Evolutionary conservation across 2,797 vertebrate genomes (phyloP).

Genomic region (Chloroceryle inda): DNA sequence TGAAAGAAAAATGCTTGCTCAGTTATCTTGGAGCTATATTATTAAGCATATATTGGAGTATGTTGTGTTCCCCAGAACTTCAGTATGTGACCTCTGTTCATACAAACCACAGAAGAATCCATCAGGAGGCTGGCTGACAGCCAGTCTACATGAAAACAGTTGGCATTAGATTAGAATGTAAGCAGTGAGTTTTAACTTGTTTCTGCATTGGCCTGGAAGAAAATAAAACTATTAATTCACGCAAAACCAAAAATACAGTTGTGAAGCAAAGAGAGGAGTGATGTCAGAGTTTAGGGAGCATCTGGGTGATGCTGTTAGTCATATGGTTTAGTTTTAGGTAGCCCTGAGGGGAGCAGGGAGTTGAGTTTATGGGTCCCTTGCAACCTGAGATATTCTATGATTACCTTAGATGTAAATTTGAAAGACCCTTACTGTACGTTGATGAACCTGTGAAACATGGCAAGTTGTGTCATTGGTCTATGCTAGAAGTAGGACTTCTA

Average conservation of each 20-base stretch:
- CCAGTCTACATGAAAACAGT: constrained; percentile 13
- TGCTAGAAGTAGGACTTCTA: background rate
- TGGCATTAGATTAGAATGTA: background rate
- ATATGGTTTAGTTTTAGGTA: background rate
- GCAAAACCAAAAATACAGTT: background rate
- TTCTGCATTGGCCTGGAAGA: background rate
- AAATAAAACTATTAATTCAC: background rate
- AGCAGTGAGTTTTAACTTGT: background rate
- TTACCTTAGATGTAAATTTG: background rate
- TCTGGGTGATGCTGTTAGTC: background rate
- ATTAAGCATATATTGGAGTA: background rate
- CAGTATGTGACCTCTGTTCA: background rate
- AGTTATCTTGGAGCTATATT: background rate
- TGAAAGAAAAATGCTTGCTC: background rate
- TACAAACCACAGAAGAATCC: constrained; percentile 8
- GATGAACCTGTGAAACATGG: background rate
- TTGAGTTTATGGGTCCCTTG: background rate
- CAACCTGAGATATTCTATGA: background rate
- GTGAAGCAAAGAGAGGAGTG: background rate
- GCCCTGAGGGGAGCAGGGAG: background rate
- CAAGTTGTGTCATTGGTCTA: background rate
- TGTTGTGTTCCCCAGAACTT: background rate
- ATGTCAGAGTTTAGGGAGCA: background rate
- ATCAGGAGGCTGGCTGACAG: background rate
- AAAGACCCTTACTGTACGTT: background rate